A percentile compares a stretch with the other conserved stretches of the same genome.
These are phyloP conservation scores for Vidua macroura DNA, from an alignment of 2,113 vertebrate species.

Conservation along the genomic window DNA sequence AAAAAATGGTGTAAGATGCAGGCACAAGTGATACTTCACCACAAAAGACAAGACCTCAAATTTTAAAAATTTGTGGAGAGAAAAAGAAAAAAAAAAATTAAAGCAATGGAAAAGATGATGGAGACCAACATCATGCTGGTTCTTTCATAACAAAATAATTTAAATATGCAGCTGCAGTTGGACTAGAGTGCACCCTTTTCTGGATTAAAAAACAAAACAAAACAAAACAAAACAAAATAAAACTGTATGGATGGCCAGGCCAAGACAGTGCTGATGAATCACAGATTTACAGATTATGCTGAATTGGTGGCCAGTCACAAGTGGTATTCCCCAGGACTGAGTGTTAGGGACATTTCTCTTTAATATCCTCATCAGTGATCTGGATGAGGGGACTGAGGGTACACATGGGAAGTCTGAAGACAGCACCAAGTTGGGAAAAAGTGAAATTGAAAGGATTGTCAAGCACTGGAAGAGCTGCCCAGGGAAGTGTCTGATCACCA, in stretches of 20 bases:
- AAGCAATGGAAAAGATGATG: neutral
- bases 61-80: neutral
- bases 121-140: neutral
- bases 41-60: neutral
- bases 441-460: neutral
- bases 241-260: fast-evolving
- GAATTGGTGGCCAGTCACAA: neutral
- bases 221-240: too few relatives aligned
- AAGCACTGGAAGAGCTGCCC: neutral
- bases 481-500: neutral
- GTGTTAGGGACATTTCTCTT: neutral
- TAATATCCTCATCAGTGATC: neutral
- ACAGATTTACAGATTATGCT: neutral
- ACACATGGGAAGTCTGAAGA: too few relatives aligned
- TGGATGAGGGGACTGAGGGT: neutral
- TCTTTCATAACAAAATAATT: neutral
- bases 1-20: neutral
- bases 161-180: neutral
- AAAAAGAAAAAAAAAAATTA: neutral
- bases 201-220: neutral
- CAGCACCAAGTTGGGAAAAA: neutral
- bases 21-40: neutral
- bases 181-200: neutral
- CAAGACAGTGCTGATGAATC: neutral
- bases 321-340: neutral